A percentile compares a stretch with the other conserved stretches of the same genome.
phyloP scores from a whole-genome alignment of 2,797 vertebrate species.

The Brachyalestes nurse region DNA sequence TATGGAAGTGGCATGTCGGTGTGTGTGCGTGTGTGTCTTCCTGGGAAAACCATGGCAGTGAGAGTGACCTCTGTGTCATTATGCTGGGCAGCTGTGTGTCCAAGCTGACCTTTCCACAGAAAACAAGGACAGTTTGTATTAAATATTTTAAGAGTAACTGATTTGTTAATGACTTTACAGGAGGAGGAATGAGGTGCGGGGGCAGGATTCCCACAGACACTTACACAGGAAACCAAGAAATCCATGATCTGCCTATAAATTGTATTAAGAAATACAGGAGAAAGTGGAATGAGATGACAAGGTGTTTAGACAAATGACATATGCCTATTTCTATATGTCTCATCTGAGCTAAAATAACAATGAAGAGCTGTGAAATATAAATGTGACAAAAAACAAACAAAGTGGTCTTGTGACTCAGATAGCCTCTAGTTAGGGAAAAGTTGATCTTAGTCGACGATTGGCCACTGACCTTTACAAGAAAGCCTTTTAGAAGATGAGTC shows the following conservation, averaged over 20 bases:
- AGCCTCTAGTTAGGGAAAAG: too few species aligned
- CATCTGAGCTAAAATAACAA: not conserved
- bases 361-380: not conserved
- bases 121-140: not conserved
- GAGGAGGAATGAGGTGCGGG: not conserved
- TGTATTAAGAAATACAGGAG: not conserved
- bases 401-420: not conserved
- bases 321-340: not conserved
- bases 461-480: not conserved
- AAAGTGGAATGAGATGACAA: not conserved
- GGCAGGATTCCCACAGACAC: not conserved
- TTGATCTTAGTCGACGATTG: too few species aligned
- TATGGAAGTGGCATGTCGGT: too few species aligned
- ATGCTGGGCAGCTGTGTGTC: not conserved
- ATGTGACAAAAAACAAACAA: not conserved
- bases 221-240: not conserved
- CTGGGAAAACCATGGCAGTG: not conserved
- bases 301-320: not conserved
- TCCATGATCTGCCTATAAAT: not conserved
- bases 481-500: too few species aligned
- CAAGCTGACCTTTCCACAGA: not conserved
- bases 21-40: not conserved
- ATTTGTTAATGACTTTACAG: slow-evolving; percentile 1
- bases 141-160: not conserved
- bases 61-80: not conserved